Percentiles rank a stretch among this genome's conserved stretches.
These are phyloP conservation scores for Ctenochaetus hawaiiensis DNA, from an alignment of 2,797 vertebrate genomes.

Conservation along the genomic window DNA sequence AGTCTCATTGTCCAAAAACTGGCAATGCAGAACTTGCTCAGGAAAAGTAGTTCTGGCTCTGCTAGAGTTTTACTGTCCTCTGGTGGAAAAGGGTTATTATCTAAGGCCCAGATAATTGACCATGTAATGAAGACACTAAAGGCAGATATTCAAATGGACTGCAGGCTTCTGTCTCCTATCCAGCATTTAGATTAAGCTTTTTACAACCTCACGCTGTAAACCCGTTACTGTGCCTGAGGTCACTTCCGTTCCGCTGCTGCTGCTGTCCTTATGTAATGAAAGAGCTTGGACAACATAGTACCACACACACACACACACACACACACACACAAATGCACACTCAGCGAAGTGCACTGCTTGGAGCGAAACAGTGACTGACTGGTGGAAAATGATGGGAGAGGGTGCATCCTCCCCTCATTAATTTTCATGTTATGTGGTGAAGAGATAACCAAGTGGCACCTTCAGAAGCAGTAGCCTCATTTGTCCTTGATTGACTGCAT, in stretches of 20 bases:
- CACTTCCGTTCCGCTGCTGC: constrained; percentile 52
- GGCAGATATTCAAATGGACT: constrained; percentile 23
- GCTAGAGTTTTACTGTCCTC: constrained; percentile 38
- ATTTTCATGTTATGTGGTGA: constrained; percentile 20
- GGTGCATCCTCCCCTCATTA: constrained; percentile 31
- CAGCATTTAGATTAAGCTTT: constrained; percentile 48
- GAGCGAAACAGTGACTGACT: constrained; percentile 46
- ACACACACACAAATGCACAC: constrained; percentile 36
- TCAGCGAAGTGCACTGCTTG: constrained; percentile 49
- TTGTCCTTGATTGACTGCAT: constrained; percentile 24
- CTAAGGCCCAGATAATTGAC: constrained; percentile 55
- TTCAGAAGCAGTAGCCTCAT: constrained; percentile 6
- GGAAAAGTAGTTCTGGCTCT: constrained; percentile 3
- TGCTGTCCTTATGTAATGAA: constrained; percentile 63
- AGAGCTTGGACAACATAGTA: constrained; percentile 17
- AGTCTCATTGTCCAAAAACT: background rate
- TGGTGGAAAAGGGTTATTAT: constrained; percentile 30
- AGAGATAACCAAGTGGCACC: constrained; percentile 31
- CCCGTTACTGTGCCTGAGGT: constrained; percentile 49
- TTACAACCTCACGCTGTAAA: constrained; percentile 51
- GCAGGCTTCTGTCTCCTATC: constrained; percentile 31
- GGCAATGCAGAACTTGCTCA: constrained; percentile 34
- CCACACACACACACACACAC: constrained; percentile 26
- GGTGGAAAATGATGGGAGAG: constrained; percentile 37
- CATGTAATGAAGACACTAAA: constrained; percentile 56